Percentiles rank a stretch among this genome's conserved stretches.
Conservation (phyloP, 2,797 vertebrate genomes). For the Cryptoblepharus egeriae region DNA sequence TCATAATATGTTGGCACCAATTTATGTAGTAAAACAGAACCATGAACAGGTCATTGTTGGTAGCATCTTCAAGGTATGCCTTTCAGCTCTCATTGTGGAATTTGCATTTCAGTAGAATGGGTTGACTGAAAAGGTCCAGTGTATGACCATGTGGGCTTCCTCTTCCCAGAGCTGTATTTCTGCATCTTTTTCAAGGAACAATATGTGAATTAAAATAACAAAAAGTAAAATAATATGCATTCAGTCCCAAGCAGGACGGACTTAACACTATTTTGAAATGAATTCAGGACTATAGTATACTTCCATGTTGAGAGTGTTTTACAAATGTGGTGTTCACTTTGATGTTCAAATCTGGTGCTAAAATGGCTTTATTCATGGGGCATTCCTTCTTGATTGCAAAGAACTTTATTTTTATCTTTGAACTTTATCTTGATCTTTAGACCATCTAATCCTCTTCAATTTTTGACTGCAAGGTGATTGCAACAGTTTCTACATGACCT, state of each 20-base stretch:
- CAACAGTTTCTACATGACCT: too few relatives aligned
- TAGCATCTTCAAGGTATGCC: neutral
- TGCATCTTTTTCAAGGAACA: neutral
- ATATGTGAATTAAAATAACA: neutral
- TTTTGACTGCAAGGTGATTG: neutral
- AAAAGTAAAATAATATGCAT: neutral
- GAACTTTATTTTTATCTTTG: too few relatives aligned
- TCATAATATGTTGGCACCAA: neutral
- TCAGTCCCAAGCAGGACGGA: neutral
- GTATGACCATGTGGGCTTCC: too few relatives aligned
- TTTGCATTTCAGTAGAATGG: neutral
- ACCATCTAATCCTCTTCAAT: neutral
- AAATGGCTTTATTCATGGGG: neutral
- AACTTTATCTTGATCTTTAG: too few relatives aligned
- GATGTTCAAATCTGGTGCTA: neutral
- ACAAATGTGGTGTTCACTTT: neutral
- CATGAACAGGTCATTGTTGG: neutral
- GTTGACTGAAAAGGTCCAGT: neutral
- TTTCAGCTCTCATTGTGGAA: neutral
- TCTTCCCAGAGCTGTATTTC: too few relatives aligned
- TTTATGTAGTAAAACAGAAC: too few relatives aligned
- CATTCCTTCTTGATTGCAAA: neutral
- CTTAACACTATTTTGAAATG: neutral
- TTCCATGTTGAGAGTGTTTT: neutral
- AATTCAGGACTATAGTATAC: neutral